Evolutionary conservation across 2,797 vertebrate genomes (phyloP).

Genomic region (Vultur gryphus): DNA sequence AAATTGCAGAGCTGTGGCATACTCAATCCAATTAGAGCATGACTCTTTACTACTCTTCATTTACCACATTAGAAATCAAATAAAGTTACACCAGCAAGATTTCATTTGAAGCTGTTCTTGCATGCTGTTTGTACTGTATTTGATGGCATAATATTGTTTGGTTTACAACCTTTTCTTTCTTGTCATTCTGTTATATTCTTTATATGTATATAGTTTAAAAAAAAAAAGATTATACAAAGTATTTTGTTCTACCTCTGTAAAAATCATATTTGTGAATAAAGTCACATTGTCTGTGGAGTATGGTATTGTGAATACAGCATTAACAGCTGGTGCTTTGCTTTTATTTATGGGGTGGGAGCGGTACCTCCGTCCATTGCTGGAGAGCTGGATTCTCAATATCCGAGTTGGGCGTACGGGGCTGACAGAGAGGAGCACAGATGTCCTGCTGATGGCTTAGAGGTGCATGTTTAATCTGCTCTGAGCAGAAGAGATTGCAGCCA

Average conservation of each 20-base stretch:
- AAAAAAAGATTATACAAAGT: constrained; percentile 71
- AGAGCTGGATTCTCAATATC: not conserved
- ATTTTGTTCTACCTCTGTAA: constrained; percentile 84
- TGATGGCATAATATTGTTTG: constrained; percentile 52
- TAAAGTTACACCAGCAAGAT: constrained; percentile 67
- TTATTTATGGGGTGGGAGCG: not conserved
- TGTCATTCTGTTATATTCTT: constrained; percentile 55
- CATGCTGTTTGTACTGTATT: constrained; percentile 66
- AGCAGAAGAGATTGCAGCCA: not conserved
- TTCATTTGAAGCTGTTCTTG: constrained; percentile 57
- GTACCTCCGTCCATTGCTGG: rapidly evolving
- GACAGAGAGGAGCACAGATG: not conserved
- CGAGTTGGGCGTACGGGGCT: rapidly evolving
- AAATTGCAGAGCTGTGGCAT: constrained; percentile 37
- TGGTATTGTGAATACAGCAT: constrained; percentile 55
- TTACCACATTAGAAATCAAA: constrained; percentile 41
- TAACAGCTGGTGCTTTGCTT: constrained; percentile 25
- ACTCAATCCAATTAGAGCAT: constrained; percentile 50
- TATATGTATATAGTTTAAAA: constrained; percentile 74
- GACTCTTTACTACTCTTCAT: constrained; percentile 55
- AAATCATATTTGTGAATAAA: constrained; percentile 81
- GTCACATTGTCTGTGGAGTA: constrained; percentile 76
- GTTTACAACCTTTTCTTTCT: constrained; percentile 43
- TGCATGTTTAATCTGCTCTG: not conserved
- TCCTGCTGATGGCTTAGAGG: not conserved